Percentiles rank a stretch among this genome's conserved stretches.
These are phyloP conservation scores for Plutella xylostella DNA, from an alignment of 2,888 invertebrate species.

Conservation along the genomic window DNA sequence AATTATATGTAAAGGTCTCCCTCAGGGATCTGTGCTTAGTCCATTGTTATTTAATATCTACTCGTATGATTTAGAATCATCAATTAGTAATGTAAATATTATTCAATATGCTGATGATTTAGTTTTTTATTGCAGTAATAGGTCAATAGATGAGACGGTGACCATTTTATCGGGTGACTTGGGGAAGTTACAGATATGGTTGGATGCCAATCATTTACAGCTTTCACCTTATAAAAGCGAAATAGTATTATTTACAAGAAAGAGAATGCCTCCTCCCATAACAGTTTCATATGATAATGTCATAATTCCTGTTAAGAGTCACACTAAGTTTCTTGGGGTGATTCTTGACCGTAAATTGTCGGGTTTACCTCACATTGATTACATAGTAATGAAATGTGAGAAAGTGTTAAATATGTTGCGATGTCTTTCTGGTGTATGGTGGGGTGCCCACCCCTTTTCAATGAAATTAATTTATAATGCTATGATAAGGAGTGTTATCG, in stretches of 20 bases:
- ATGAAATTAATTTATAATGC: slow-evolving; percentile 6
- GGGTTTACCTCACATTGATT: slow-evolving; percentile 12
- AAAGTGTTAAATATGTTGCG: slow-evolving; percentile 14
- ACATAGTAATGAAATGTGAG: slow-evolving; percentile 16
- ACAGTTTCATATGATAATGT: not conserved
- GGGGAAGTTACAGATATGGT: slow-evolving; percentile 12
- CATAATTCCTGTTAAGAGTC: not conserved
- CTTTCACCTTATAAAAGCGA: slow-evolving; percentile 15
- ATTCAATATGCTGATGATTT: slow-evolving; percentile 24
- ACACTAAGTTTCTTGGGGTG: slow-evolving; percentile 18
- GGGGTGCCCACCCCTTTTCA: slow-evolving; percentile 1
- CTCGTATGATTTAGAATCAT: slow-evolving; percentile 17
- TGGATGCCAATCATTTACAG: too few species aligned
- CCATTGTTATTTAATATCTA: slow-evolving; percentile 19
- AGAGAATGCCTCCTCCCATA: slow-evolving; percentile 10
- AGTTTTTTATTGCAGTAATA: slow-evolving; percentile 11
- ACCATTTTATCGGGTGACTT: slow-evolving; percentile 7
- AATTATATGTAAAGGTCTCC: slow-evolving; percentile 23
- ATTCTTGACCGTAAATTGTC: slow-evolving; percentile 14
- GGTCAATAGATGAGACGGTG: not conserved
- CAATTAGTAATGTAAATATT: slow-evolving; percentile 10
- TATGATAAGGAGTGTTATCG: slow-evolving; percentile 3
- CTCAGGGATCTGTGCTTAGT: slow-evolving; percentile 21
- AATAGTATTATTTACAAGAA: slow-evolving; percentile 15
- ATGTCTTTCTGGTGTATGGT: slow-evolving; percentile 11